Percentiles rank a stretch among this genome's conserved stretches.
Evolutionary conservation across 2,888 invertebrate species (phyloP).

Genomic region (Osmoderma eremita): DNA sequence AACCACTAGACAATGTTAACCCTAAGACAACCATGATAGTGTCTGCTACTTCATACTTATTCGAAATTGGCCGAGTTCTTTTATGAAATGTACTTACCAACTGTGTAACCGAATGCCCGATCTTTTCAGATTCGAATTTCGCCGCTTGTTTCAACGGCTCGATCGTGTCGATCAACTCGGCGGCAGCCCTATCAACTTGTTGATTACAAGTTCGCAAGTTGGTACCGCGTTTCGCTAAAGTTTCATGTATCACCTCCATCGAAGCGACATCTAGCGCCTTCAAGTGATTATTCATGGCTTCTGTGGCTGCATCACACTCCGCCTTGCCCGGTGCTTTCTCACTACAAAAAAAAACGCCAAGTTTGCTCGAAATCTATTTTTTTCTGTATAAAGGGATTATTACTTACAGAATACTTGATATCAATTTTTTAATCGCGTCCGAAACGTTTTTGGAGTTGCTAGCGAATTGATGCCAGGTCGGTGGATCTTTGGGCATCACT

Average conservation of each 20-base stretch:
- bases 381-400: constrained; percentile 8
- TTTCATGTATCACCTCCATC: constrained; percentile 77
- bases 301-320: constrained; percentile 88
- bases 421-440: constrained; percentile 94
- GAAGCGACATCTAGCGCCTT: constrained; percentile 88
- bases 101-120: constrained; percentile 87
- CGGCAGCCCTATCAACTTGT: constrained; percentile 71
- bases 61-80: too few relatives aligned
- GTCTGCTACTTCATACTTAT: neutral
- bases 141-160: constrained; percentile 88
- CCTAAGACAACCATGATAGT: neutral
- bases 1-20: too few relatives aligned
- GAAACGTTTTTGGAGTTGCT: constrained; percentile 95
- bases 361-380: neutral
- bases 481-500: constrained; percentile 88
- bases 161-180: constrained; percentile 84
- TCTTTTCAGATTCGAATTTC: constrained; percentile 89
- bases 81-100: constrained; percentile 72
- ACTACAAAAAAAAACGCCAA: constrained; percentile 62
- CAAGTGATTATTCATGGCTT: constrained; percentile 78
- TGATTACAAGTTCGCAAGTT: constrained; percentile 66
- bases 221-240: constrained; percentile 56
- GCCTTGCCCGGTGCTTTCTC: constrained; percentile 96
- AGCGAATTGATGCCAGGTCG: constrained; percentile 94
- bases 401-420: constrained; percentile 83